Conservation (phyloP, 2,888 invertebrate species). For the Harpalus rubripes region DNA sequence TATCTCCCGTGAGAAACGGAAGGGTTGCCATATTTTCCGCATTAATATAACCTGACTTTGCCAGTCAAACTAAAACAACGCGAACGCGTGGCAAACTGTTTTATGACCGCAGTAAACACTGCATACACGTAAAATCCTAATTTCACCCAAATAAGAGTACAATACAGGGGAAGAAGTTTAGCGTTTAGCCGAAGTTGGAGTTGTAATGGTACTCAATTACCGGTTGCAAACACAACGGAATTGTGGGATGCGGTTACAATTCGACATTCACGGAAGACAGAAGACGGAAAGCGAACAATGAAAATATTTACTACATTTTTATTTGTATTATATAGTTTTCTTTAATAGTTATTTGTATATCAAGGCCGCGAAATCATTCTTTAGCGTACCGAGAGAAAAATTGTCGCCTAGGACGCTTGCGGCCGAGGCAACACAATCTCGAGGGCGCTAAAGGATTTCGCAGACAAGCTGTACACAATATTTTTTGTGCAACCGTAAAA, state of each 20-base stretch:
- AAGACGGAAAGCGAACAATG: background rate
- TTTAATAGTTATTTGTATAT: no score
- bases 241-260: background rate
- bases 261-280: background rate
- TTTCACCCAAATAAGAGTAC: background rate
- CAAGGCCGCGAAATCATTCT: no score
- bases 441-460: no score
- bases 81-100: background rate
- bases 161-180: background rate
- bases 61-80: background rate
- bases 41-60: background rate
- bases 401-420: no score
- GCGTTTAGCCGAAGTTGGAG: background rate
- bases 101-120: slow-evolving; percentile 1
- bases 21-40: background rate
- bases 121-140: background rate
- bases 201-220: slow-evolving; percentile 6
- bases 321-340: no score
- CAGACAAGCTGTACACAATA: no score
- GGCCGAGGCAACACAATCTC: no score
- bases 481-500: no score
- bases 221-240: background rate
- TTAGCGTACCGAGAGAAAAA: no score
- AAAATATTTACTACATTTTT: no score
- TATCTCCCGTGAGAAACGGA: background rate